A percentile compares a stretch with the other conserved stretches of the same genome.
These are phyloP conservation scores for Laothoe populi DNA, from an alignment of 2,888 invertebrate species.

Conservation along the genomic window DNA sequence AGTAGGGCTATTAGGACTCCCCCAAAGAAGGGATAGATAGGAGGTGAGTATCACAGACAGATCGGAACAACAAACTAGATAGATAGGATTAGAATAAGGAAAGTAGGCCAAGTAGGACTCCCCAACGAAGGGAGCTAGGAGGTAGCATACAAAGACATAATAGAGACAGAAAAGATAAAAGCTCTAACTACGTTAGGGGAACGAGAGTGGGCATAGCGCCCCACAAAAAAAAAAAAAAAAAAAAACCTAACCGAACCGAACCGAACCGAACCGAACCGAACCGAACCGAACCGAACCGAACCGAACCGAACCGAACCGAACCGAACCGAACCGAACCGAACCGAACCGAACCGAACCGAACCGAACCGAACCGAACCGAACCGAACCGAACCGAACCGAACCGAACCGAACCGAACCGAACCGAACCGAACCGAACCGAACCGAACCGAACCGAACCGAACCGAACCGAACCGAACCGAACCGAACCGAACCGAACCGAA, in stretches of 20 bases:
- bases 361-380: constrained; percentile 36
- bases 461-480: no score
- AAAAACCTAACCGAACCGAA: constrained; percentile 22
- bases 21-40: no score
- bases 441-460: not conserved
- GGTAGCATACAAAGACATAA: no score
- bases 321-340: constrained; percentile 39
- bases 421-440: constrained; percentile 25
- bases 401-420: constrained; percentile 13
- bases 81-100: no score
- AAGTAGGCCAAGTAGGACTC: no score
- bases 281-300: constrained; percentile 31
- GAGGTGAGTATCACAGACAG: no score
- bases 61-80: no score
- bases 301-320: constrained; percentile 39
- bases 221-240: constrained; percentile 25
- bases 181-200: no score
- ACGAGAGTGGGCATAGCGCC: no score
- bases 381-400: constrained; percentile 10
- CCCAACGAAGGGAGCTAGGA: no score
- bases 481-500: constrained; percentile 26
- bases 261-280: constrained; percentile 27
- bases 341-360: constrained; percentile 38
- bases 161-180: no score
- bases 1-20: no score